phyloP scores from a whole-genome alignment of 2,888 invertebrate genomes.

The Aplocera efformata region DNA sequence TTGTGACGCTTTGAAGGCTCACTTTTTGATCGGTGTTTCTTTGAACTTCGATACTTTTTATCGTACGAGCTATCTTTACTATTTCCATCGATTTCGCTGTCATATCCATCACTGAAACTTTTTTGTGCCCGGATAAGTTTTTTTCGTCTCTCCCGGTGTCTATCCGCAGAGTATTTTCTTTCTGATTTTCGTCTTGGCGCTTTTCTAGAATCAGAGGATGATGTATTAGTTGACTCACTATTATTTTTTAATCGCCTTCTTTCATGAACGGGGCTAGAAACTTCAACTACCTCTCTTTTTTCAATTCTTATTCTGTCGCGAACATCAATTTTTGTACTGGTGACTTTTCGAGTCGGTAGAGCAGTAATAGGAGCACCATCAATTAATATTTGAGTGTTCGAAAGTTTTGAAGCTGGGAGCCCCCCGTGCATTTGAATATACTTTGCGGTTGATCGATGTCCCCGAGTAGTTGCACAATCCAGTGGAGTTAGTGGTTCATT shows the following conservation, averaged over 20 bases:
- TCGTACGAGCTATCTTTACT: conserved; percentile 43
- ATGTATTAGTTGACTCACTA: conserved; percentile 62
- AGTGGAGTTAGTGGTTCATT: conserved; percentile 93
- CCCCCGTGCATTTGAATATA: conserved; percentile 95
- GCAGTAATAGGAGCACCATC: conserved; percentile 68
- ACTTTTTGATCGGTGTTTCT: conserved; percentile 72
- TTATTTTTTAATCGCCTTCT: conserved; percentile 46
- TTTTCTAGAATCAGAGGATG: conserved; percentile 69
- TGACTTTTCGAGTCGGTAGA: conserved; percentile 69
- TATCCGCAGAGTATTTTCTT: conserved; percentile 49
- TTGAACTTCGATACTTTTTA: conserved; percentile 47
- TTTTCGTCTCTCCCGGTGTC: conserved; percentile 59
- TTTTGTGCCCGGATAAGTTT: conserved; percentile 57
- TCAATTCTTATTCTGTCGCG: conserved; percentile 74
- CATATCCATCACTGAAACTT: conserved; percentile 77
- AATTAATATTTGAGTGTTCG: conserved; percentile 69
- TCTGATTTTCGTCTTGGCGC: conserved; percentile 43
- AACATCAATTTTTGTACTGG: conserved; percentile 76
- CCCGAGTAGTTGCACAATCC: conserved; percentile 93
- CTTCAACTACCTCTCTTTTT: conserved; percentile 72
- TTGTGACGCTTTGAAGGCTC: conserved; percentile 63
- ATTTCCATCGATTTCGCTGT: conserved; percentile 59
- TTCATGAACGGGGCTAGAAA: conserved; percentile 64
- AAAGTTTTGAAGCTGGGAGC: conserved; percentile 86
- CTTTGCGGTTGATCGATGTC: conserved; percentile 94